These are phyloP conservation scores for Drosophila trapezifrons DNA, from an alignment of 1,140 invertebrate genomes.

Conservation along the genomic window DNA sequence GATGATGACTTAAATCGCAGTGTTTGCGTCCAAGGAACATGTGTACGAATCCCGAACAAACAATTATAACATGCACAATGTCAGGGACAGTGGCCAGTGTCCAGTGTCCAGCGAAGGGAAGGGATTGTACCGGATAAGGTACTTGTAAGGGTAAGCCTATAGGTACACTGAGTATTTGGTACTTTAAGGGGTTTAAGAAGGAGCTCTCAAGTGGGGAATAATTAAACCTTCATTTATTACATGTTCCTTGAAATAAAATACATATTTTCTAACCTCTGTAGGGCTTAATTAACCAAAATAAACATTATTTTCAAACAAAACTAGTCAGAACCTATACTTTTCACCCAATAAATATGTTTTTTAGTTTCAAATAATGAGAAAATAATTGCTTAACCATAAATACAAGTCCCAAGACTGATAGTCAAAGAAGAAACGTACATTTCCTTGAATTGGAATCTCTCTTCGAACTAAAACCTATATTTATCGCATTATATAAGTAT, in stretches of 20 bases:
- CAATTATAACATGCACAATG: slow-evolving; percentile 3
- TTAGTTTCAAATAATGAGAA: not conserved
- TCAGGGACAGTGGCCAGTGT: slow-evolving; percentile 17
- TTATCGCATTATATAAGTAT: slow-evolving; percentile 29
- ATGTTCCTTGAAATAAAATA: too few species aligned
- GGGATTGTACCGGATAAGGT: too few species aligned
- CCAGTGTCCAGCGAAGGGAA: not conserved
- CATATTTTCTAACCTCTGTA: not conserved
- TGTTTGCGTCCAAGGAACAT: slow-evolving; percentile 4
- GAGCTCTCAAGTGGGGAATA: too few species aligned
- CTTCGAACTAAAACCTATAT: slow-evolving; percentile 5
- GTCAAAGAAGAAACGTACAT: not conserved
- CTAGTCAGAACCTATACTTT: not conserved
- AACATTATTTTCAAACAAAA: not conserved
- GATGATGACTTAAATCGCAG: slow-evolving; percentile 34
- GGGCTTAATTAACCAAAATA: not conserved
- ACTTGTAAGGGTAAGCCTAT: too few species aligned
- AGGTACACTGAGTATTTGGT: too few species aligned
- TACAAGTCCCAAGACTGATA: not conserved
- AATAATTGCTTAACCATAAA: not conserved
- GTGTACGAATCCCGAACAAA: not conserved
- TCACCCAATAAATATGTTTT: not conserved
- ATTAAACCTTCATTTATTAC: too few species aligned
- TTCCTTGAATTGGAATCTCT: slow-evolving; percentile 9
- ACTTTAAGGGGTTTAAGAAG: too few species aligned